Evolutionary conservation across 1,140 invertebrate species (phyloP), one percentile per base, ranked within the genome.

Genomic region (Temnothorax curvispinosus): DNA sequence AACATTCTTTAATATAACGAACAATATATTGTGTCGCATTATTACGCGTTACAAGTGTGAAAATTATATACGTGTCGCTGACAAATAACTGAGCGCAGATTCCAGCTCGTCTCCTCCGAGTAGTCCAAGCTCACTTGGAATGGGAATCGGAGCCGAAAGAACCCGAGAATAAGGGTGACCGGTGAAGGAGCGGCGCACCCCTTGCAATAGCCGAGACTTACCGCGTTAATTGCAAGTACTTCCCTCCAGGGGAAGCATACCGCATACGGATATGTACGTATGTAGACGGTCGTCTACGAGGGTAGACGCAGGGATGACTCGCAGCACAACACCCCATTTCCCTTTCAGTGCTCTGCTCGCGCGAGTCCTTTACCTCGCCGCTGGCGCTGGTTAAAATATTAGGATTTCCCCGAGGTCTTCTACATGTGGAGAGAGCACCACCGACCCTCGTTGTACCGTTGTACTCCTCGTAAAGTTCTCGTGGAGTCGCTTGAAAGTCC

Each of bases 141-240:
- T 35, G 47, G 41, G 32, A 60, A 50, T 1, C 18, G 35, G 9
- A 13, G 21, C 38, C 8, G 78, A 65, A 74, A 32, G 52, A 35
- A 13, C 13, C 21, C 65, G 13, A 56, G 13, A 11, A 21, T 21
- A 21, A 65, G 44, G 62, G 44, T 27, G 27, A 27, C 27, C 27
- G 27, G 27, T 9, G 54, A 32, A 54, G n/a, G 11, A 32, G 9
- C 3, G 64, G 77, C 87, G 72, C 71, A 80, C 65, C 89, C 85
- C 67, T 87, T 71, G 89, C 82, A 71, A 89, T 77, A 80, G 84
- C 75, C 85, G 78, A 90, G 90, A 92, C 92, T 92, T 91, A 92
- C 91, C 86, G 89, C 87, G 92, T 92, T 92, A 92, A 92, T 92
- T 92, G 92, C 92, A 89, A 92, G 92, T 92, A 92, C 91, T 92